Evolutionary conservation across 2,113 vertebrate species (phyloP).

Genomic region (Calyptomena viridis): DNA sequence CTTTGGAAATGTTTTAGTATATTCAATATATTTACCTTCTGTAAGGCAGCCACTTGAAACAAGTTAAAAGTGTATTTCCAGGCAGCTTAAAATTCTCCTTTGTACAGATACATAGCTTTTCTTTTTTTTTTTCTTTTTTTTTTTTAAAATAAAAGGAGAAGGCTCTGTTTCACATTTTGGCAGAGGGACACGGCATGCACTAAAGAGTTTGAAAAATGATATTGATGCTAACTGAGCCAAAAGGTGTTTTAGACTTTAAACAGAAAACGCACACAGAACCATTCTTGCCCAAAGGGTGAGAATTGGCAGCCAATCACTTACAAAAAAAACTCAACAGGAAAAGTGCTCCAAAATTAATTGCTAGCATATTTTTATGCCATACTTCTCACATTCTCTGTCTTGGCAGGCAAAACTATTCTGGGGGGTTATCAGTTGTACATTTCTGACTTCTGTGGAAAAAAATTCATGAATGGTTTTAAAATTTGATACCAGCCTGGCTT

Average conservation of each 20-base stretch:
- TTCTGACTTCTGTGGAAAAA: neutral
- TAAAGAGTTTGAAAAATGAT: neutral
- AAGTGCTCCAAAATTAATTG: neutral
- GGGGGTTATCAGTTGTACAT: neutral
- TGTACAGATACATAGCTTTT: neutral
- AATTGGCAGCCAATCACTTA: neutral
- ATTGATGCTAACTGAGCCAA: neutral
- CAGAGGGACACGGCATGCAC: neutral
- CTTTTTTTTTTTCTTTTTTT: no score
- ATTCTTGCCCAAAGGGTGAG: neutral
- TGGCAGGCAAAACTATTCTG: neutral
- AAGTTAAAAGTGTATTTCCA: neutral
- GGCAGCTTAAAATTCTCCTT: neutral
- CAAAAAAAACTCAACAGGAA: neutral
- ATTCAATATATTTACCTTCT: neutral
- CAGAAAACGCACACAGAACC: neutral
- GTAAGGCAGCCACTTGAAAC: neutral
- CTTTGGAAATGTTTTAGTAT: neutral
- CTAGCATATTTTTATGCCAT: neutral
- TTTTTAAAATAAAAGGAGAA: no score
- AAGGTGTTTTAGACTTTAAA: neutral
- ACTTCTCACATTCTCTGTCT: neutral
- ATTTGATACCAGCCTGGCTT: neutral
- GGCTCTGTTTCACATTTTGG: neutral
- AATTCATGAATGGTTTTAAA: neutral